Evolutionary conservation across 2,888 invertebrate genomes (phyloP), one percentile per base, ranked within the genome.

Genomic region (Lepas anatifera): DNA sequence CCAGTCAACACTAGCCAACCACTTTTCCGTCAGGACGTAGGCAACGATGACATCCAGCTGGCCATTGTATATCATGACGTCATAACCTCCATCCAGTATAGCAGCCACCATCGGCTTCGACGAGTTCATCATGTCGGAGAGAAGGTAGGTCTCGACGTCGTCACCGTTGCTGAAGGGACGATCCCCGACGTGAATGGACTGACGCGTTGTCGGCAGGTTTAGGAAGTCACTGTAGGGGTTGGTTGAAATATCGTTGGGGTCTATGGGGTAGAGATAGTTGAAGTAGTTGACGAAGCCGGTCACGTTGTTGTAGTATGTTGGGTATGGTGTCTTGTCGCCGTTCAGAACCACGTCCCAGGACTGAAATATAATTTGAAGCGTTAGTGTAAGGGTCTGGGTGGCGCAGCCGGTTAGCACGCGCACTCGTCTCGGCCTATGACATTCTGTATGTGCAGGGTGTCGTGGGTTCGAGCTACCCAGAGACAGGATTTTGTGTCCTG

Each of bases 11-110:
- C 86, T 84, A 73, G 85, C 83, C 41, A 95, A 80, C 78, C 90
- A 93, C 77, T 89, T 89, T 29, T 89, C 84, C 0, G 94, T 94
- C 68, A 92, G 78, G 0, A 93, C 92, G 80, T 92, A 92, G 0
- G 93, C 92, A 0, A 94, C 90, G 73, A 95, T 92, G 22, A 95
- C 89, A 78, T 96, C 95, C 73, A 95, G 78, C 77, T 95, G 95
- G 0, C 95, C 95, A 77, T 88, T 94, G 79, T 95, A 95, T 72
- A 94, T 84, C 64, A 95, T 84, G 25, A 92, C 86, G 78, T 84
- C 82, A 76, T 89, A 89, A 75, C 86, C 76, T 48, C 71, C 67
- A 39, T 71, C 68, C 68, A 73, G 46, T 27, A 72, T 74, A 48
- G 75, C 74, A 13, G 77, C 76, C 6, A 81, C 75, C 77, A 78